A percentile compares a stretch with the other conserved stretches of the same genome.
Evolutionary conservation across 2,888 invertebrate genomes (phyloP).

Genomic region (Drosophila longiperda): DNA sequence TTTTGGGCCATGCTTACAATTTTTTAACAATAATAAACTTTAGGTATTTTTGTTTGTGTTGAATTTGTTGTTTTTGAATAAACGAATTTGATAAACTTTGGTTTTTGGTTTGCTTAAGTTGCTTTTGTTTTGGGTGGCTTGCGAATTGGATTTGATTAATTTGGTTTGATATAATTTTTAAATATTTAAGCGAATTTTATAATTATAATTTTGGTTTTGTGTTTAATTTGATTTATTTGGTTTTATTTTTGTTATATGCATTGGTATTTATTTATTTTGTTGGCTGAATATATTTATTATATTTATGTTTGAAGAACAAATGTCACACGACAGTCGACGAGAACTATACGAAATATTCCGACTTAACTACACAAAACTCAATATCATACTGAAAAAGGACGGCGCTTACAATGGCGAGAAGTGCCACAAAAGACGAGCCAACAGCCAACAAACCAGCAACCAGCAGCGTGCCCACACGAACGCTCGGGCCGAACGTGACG

Average conservation of each 20-base stretch:
- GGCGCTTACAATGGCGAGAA: conserved; percentile 80
- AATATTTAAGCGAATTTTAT: conserved; percentile 66
- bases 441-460: conserved; percentile 61
- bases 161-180: conserved; percentile 61
- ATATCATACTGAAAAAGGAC: conserved; percentile 85
- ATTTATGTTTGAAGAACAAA: conserved; percentile 74
- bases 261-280: conserved; percentile 45
- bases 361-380: conserved; percentile 86
- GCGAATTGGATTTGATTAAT: conserved; percentile 70
- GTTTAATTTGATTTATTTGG: conserved; percentile 4
- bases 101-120: conserved; percentile 43
- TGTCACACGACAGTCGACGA: conserved; percentile 81
- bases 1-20: conserved; percentile 60
- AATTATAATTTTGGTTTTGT: conserved; percentile 38
- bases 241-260: conserved; percentile 35
- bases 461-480: conserved; percentile 51
- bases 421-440: conserved; percentile 70
- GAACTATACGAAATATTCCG: conserved; percentile 85
- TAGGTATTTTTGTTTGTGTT: conserved; percentile 38
- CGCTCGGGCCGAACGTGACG: conserved; percentile 45
- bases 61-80: conserved; percentile 30
- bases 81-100: conserved; percentile 63
- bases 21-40: conserved; percentile 75
- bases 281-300: conserved; percentile 62
- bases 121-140: conserved; percentile 53